Base-by-base conservation (phyloP, 1,140 invertebrate genomes). In the Heliothis subflexa region DNA sequence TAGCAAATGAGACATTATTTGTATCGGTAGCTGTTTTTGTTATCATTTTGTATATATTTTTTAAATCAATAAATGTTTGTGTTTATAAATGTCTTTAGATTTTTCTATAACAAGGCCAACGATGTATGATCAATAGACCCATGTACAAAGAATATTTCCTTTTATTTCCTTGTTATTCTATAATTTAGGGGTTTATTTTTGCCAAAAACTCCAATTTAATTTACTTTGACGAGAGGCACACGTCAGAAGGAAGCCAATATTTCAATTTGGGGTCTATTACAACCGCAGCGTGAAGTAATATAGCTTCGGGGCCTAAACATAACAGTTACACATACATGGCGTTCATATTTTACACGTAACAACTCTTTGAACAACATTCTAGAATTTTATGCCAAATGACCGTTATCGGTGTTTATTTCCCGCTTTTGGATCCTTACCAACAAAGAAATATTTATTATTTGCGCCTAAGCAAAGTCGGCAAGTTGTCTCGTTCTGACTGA, bases 201-300 rank as follows among this genome's bases (percentile, higher is more conserved):
- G 14, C n/a, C 16, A 77, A 77, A 54, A 77, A 77, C n/a, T 45
- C 28, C 74, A 55, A 66, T 68, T 68, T 77, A n/a, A 49, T 74
- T 77, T 33, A 40, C 75, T 78, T 81, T 81, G 68, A 78, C 45
- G 25, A 33, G 49, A 57, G 28, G 50, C 74, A 50, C 61, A 49
- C 49, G 33, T 68, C 74, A 81, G 57, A 76, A 81, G 68, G 59
- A 78, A 73, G 21, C 33, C 74, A 78, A 62, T 75, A 75, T 81
- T 81, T 66, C 75, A 81, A 77, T 81, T 81, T 66, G 47, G 74
- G 55, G 45, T 77, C 73, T 49, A 64, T 72, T 78, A 78, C 50
- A 76, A 76, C 54, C 62, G 45, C 50, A 49, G 78, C 64, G 54
- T 45, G 18, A 33, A 33, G 33, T 33, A 70, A 28, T 47, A 10